phyloP scores from a whole-genome alignment of 2,113 vertebrate species.

The Cyprinodon brontotheroides region DNA sequence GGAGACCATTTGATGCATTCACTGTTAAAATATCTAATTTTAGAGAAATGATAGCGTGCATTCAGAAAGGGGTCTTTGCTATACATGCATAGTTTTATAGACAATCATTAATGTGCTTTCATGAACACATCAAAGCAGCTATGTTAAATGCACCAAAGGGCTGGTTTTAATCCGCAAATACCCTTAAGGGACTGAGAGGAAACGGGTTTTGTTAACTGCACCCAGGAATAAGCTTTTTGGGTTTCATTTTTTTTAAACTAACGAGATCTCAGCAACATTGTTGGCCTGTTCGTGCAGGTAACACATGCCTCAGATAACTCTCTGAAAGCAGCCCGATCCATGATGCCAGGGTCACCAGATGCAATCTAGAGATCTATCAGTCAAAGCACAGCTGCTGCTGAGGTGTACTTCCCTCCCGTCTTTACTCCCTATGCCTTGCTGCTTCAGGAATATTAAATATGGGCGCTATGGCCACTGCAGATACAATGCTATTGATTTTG shows the following conservation, averaged over 20 bases:
- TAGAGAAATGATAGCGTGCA: conserved; percentile 33
- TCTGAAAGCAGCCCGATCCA: conserved; percentile 11
- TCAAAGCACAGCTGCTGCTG: conserved; percentile 37
- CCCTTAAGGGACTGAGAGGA: conserved; percentile 6
- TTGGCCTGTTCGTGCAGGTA: conserved; percentile 1
- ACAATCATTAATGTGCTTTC: conserved; percentile 29
- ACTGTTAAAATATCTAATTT: conserved; percentile 44
- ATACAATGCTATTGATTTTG: conserved; percentile 55
- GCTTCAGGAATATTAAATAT: conserved; percentile 60
- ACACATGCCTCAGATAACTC: conserved; percentile 49
- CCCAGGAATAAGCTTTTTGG: conserved; percentile 7
- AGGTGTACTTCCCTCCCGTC: conserved; percentile 10
- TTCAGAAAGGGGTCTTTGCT: conserved; percentile 34
- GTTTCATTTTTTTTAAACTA: neutral
- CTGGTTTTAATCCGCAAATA: conserved; percentile 30
- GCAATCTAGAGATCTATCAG: conserved; percentile 45
- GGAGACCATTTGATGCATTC: conserved; percentile 25
- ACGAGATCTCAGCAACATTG: neutral
- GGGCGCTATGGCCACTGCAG: conserved; percentile 18
- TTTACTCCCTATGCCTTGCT: conserved; percentile 1
- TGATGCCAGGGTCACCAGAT: conserved; percentile 46
- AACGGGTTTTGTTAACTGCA: neutral
- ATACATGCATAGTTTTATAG: conserved; percentile 48
- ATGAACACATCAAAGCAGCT: conserved; percentile 40
- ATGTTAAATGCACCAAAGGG: conserved; percentile 23